Base-by-base conservation (phyloP, 2,113 vertebrate genomes). In the Passer domesticus region DNA sequence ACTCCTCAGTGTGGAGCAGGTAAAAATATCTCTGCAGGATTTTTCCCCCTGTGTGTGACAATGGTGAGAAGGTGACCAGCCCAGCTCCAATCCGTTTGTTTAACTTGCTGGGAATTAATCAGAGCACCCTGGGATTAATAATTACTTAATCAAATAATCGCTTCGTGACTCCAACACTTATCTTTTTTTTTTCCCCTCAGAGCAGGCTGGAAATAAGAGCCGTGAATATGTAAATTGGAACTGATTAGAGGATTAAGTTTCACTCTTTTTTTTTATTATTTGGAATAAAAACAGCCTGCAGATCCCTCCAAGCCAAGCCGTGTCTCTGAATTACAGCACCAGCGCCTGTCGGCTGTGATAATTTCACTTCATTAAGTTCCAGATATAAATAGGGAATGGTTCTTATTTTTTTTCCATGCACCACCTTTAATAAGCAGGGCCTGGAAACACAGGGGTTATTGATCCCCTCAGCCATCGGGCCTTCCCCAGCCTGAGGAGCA, bases 341-440 rank as follows among this genome's bases (percentile, higher is more conserved):
- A 99, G 98, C 95, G 98, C 98, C 98, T 98, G 98, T 98, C 98
- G 97, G 97, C 97, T 98, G 98, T 98, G 98, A 99, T 99, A 99
- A 99, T 99, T 99, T 99, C 98, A 98, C 98, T 98, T 99, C 98
- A 99, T 99, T 99, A 99, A 98, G 95, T 98, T 98, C 96, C 98
- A 98, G 97, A 98, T 99, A 98, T 99, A 99, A 99, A 99, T 98
- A 99, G 97, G 98, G 95, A 95, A 89, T 25, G 84, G 97, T 95
- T 97, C 83, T 96, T 95, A 58, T 97, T 84, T 97, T 98, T 98
- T 98, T 98, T 98, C 98, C 98, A 97, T 98, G 97, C 89, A 97
- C 96, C 96, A 95, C 96, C 98, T 98, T 99, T 98, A 98, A 98
- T 98, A 97, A 98, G 98, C 98, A 98, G 67, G 93, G 97, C 73